Conservation (phyloP, 1,140 invertebrate species). For the Zaprionus africanus region DNA sequence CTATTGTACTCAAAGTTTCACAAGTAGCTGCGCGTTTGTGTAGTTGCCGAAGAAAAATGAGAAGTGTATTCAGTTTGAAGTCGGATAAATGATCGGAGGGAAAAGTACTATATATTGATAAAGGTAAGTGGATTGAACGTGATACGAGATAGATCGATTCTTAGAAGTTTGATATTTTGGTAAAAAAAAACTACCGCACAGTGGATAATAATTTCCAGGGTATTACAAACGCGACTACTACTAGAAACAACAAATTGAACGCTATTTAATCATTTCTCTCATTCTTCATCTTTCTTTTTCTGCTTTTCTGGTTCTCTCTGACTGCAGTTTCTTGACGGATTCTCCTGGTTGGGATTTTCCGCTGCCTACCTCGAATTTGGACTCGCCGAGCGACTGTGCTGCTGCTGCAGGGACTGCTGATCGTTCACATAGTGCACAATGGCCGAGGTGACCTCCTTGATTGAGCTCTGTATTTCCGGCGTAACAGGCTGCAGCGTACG, state of each 20-base stretch:
- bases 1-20: conserved; percentile 27
- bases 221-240: conserved; percentile 27
- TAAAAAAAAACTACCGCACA: conserved; percentile 39
- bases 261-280: neutral
- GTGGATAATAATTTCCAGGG: neutral
- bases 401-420: conserved; percentile 71
- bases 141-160: neutral
- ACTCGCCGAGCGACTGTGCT: conserved; percentile 84
- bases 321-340: neutral
- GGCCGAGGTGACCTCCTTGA: conserved; percentile 96
- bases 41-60: conserved; percentile 53
- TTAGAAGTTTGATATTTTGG: neutral
- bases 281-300: neutral
- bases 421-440: conserved; percentile 96
- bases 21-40: conserved; percentile 59
- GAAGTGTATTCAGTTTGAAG: conserved; percentile 33
- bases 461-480: conserved; percentile 93
- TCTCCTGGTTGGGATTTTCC: neutral
- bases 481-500: conserved; percentile 85
- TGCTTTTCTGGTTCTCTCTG: neutral
- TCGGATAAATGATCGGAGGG: conserved; percentile 18
- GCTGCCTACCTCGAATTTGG: conserved; percentile 82
- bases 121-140: neutral
- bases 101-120: conserved; percentile 4
- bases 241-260: conserved; percentile 34